Conservation (phyloP, 2,797 vertebrate species). For the Myripristis murdjan region DNA sequence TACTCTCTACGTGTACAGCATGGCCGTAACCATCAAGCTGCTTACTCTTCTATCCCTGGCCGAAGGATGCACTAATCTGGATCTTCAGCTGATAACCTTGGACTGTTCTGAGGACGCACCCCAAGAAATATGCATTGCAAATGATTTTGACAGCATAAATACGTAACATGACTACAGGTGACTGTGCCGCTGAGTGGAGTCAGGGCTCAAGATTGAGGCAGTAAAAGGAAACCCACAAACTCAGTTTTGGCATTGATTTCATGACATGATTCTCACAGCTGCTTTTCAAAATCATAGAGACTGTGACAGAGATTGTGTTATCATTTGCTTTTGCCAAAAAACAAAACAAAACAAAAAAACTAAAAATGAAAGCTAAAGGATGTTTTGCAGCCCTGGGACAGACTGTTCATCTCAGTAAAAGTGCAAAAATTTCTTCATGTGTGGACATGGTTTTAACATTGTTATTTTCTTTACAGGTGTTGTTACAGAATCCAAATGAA, state of each 20-base stretch:
- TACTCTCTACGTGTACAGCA: conserved; percentile 20
- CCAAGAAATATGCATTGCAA: conserved; percentile 87
- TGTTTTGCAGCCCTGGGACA: too few relatives aligned
- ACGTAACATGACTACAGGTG: conserved; percentile 53
- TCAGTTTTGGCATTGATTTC: neutral
- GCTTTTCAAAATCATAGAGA: neutral
- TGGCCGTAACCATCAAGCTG: conserved; percentile 10
- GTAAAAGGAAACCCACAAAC: neutral
- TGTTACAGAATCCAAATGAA: neutral
- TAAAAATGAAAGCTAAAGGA: too few relatives aligned
- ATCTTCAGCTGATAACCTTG: conserved; percentile 17
- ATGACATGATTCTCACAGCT: neutral
- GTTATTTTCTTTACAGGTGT: too few relatives aligned
- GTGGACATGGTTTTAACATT: too few relatives aligned
- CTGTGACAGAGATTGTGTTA: too few relatives aligned
- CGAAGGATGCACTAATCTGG: conserved; percentile 29
- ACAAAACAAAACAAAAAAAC: too few relatives aligned
- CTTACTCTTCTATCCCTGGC: conserved; percentile 20
- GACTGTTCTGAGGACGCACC: conserved; percentile 60
- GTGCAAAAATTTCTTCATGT: too few relatives aligned
- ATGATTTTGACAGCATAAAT: conserved; percentile 66
- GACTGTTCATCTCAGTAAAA: too few relatives aligned
- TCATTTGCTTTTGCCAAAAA: too few relatives aligned
- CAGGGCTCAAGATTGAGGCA: neutral
- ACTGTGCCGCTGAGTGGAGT: conserved; percentile 14